These are phyloP conservation scores for Crocidura indochinensis DNA, from an alignment of 2,797 vertebrate species.

Conservation along the genomic window DNA sequence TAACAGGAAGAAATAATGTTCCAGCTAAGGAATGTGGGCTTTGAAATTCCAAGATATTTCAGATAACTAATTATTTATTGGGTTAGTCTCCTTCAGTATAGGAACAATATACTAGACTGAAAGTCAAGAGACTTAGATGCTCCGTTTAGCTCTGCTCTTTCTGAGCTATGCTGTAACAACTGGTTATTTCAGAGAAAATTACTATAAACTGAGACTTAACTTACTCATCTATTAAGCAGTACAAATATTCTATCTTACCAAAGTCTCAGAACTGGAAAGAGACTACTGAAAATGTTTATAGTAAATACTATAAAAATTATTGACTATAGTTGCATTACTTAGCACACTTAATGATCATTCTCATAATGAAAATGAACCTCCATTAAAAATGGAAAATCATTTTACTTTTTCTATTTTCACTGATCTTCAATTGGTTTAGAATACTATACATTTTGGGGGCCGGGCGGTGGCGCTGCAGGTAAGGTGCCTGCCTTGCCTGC, in stretches of 20 bases:
- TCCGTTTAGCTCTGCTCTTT: slow-evolving; percentile 11
- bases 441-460: too few species aligned
- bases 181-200: neutral
- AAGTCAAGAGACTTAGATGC: neutral
- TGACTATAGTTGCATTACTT: slow-evolving; percentile 28
- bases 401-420: too few species aligned
- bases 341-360: neutral
- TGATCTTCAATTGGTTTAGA: too few species aligned
- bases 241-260: neutral
- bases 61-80: slow-evolving; percentile 41
- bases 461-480: too few species aligned
- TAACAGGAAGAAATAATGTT: slow-evolving; percentile 37
- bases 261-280: slow-evolving; percentile 38
- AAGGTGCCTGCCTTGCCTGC: too few species aligned
- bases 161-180: neutral
- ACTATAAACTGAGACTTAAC: neutral
- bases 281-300: slow-evolving; percentile 9
- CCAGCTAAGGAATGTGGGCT: slow-evolving; percentile 76
- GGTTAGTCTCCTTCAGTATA: neutral
- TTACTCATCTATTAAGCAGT: slow-evolving; percentile 46
- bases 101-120: neutral
- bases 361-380: slow-evolving; percentile 42
- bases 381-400: slow-evolving; percentile 19
- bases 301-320: slow-evolving; percentile 43
- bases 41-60: slow-evolving; percentile 79